phyloP scores from a whole-genome alignment of 2,113 vertebrate species.

The Peromyscus polionotus region DNA sequence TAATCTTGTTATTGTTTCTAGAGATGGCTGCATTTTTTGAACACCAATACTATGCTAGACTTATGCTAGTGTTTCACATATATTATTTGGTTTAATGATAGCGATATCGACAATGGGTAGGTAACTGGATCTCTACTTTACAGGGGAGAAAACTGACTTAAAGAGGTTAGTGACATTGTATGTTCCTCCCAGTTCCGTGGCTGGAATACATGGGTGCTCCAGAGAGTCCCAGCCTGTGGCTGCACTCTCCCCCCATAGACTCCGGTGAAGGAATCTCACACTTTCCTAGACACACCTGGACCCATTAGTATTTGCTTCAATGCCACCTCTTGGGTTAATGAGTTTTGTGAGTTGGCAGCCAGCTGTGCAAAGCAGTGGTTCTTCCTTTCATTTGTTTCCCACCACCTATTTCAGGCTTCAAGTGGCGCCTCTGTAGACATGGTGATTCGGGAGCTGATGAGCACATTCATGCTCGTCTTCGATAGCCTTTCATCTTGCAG shows the following conservation, averaged over 20 bases:
- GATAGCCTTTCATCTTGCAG: slow-evolving; percentile 58
- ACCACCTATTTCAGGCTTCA: slow-evolving; percentile 75
- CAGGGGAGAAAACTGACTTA: not conserved
- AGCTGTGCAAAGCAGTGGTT: slow-evolving; percentile 73
- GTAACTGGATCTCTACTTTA: not conserved
- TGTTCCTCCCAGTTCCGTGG: not conserved
- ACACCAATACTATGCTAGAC: not conserved
- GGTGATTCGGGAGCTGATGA: slow-evolving; percentile 75
- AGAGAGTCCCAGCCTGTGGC: not conserved
- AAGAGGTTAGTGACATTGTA: not conserved
- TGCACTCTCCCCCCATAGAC: not conserved
- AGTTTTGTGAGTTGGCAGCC: slow-evolving; percentile 78
- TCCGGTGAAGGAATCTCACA: slow-evolving; percentile 29
- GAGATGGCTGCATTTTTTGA: not conserved
- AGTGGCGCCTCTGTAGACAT: slow-evolving; percentile 61
- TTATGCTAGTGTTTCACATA: not conserved
- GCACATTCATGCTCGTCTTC: slow-evolving; percentile 64
- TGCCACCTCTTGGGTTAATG: slow-evolving; percentile 78
- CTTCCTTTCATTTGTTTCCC: slow-evolving; percentile 78
- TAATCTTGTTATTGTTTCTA: slow-evolving; percentile 44
- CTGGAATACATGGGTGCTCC: not conserved
- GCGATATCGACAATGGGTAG: not conserved
- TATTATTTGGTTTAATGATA: slow-evolving; percentile 51
- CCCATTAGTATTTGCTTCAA: slow-evolving; percentile 72
- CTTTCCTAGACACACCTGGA: slow-evolving; percentile 68